Percentiles rank a stretch among this genome's conserved stretches.
Evolutionary conservation across 2,888 invertebrate genomes (phyloP).

Genomic region (Steinernema carpocapsae): DNA sequence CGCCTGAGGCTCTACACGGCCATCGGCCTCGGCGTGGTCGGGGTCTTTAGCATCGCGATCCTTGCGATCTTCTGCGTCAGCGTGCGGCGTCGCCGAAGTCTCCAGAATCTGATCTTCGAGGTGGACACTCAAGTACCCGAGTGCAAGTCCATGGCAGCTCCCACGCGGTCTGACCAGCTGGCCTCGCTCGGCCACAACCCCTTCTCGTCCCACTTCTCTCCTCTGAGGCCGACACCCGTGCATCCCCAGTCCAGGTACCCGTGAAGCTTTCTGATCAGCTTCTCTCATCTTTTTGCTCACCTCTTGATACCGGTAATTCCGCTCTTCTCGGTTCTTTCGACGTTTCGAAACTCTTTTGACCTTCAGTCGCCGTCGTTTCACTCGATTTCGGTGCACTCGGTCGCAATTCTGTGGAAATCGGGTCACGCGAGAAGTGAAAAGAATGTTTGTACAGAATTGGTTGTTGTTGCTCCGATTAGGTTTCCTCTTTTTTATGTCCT

Average conservation of each 20-base stretch:
- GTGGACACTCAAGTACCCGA: constrained; percentile 4
- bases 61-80: constrained; percentile 73
- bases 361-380: constrained; percentile 2
- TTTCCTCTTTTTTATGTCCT: background rate
- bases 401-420: constrained; percentile 3
- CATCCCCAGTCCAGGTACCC: constrained; percentile 2
- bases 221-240: background rate
- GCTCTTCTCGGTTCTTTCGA: background rate
- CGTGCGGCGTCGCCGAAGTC: constrained; percentile 33
- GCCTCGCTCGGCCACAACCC: background rate
- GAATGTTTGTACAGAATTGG: constrained; percentile 2
- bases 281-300: background rate
- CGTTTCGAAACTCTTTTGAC: constrained; percentile 8
- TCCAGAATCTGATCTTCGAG: constrained; percentile 18
- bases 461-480: background rate
- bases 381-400: background rate
- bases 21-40: constrained; percentile 61
- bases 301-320: background rate
- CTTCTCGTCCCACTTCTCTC: constrained; percentile 19
- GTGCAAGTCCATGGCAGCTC: constrained; percentile 7
- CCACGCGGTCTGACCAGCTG: constrained; percentile 16
- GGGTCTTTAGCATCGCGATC: constrained; percentile 55
- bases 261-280: background rate
- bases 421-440: background rate
- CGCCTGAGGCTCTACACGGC: constrained; percentile 54